A percentile compares a stretch with the other conserved stretches of the same genome.
These are phyloP conservation scores for Micrastur ruficollis DNA, from an alignment of 2,797 vertebrate species.

Conservation along the genomic window DNA sequence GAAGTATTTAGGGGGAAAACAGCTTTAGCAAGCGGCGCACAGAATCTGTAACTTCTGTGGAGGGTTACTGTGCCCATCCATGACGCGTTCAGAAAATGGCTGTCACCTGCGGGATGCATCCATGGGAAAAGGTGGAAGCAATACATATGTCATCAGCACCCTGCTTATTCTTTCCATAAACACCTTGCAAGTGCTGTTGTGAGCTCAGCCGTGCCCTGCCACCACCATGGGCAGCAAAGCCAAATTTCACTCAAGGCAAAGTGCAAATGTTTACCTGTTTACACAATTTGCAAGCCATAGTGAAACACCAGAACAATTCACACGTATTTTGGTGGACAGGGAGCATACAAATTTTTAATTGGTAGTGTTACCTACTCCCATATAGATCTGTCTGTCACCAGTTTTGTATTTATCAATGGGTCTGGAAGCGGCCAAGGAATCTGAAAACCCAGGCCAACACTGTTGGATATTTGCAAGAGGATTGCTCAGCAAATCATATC, in stretches of 20 bases:
- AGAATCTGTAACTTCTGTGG: background rate
- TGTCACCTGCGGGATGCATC: background rate
- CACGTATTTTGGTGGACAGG: background rate
- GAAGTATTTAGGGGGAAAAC: background rate
- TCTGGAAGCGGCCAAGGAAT: background rate
- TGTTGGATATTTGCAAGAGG: background rate
- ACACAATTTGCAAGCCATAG: background rate
- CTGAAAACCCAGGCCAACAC: background rate
- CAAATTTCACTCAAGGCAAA: background rate
- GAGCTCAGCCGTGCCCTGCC: background rate
- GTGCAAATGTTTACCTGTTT: background rate
- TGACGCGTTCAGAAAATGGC: background rate
- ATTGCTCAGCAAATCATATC: background rate
- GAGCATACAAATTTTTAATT: background rate
- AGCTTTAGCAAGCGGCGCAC: background rate
- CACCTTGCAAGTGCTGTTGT: rapidly evolving
- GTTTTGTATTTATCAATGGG: background rate
- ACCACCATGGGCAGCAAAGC: background rate
- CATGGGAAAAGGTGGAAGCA: background rate
- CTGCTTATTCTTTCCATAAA: background rate
- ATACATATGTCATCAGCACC: background rate
- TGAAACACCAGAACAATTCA: background rate
- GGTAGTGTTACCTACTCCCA: background rate
- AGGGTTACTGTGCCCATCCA: background rate
- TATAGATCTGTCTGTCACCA: background rate